phyloP scores from a whole-genome alignment of 2,888 invertebrate species.

The Ormyrus pomaceus region DNA sequence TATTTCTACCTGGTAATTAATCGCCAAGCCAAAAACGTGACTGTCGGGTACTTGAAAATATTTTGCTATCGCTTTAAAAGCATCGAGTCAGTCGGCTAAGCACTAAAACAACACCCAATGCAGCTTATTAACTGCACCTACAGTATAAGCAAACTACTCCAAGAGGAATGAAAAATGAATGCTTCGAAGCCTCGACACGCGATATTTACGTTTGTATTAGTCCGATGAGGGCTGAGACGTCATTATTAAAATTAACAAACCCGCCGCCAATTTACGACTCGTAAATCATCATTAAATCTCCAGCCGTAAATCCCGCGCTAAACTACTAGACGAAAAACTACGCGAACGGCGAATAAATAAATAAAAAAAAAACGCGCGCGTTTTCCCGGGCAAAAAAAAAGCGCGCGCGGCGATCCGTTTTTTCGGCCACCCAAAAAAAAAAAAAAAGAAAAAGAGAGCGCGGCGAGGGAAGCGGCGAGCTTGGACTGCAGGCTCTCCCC shows the following conservation, averaged over 20 bases:
- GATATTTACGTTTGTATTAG: background rate
- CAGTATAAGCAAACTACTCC: too few relatives aligned
- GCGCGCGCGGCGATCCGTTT: background rate
- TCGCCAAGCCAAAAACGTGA: too few relatives aligned
- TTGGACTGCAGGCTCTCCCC: background rate
- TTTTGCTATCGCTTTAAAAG: too few relatives aligned
- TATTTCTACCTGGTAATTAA: too few relatives aligned
- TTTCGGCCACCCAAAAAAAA: background rate
- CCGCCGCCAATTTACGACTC: conserved; percentile 2
- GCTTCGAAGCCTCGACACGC: background rate
- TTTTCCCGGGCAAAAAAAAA: background rate
- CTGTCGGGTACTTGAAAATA: too few relatives aligned
- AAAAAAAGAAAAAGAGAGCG: background rate
- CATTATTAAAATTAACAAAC: conserved; percentile 16
- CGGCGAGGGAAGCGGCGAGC: background rate
- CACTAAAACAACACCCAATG: too few relatives aligned
- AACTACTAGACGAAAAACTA: too few relatives aligned
- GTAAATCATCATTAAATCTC: background rate
- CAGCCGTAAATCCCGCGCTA: too few relatives aligned
- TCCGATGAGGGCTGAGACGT: background rate
- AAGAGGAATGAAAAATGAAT: too few relatives aligned
- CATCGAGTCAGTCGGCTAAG: too few relatives aligned
- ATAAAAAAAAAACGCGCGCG: background rate
- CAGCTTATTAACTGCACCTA: too few relatives aligned
- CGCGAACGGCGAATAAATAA: background rate